Conservation (phyloP, 2,888 invertebrate species). For the Stenoptilia bipunctidactyla region DNA sequence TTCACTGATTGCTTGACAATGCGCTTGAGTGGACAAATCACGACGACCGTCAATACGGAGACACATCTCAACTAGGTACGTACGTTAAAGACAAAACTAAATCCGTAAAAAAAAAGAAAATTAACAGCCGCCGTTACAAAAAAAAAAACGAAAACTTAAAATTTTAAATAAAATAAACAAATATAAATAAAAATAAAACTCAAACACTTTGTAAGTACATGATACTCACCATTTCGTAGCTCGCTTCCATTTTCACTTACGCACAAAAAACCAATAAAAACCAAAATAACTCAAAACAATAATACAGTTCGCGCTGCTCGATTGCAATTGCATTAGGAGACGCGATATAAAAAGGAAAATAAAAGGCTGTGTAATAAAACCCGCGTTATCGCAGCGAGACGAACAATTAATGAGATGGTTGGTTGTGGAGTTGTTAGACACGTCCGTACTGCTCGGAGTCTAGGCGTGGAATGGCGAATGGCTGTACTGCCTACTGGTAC, state of each 20-base stretch:
- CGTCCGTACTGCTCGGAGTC: constrained; percentile 31
- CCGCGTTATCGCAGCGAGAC: constrained; percentile 51
- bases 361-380: constrained; percentile 53
- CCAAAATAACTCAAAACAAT: constrained; percentile 37
- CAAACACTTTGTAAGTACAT: constrained; percentile 6
- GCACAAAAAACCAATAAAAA: constrained; percentile 54
- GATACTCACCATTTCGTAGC: constrained; percentile 46
- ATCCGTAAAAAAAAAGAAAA: neutral
- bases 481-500: too few species aligned
- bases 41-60: too few species aligned
- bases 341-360: constrained; percentile 57
- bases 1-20: constrained; percentile 53
- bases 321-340: constrained; percentile 63
- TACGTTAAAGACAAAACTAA: too few species aligned
- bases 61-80: too few species aligned
- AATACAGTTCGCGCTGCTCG: constrained; percentile 52
- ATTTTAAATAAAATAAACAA: constrained; percentile 2
- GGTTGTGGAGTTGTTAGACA: constrained; percentile 21
- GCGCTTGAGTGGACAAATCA: constrained; percentile 29
- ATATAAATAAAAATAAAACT: neutral
- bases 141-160: too few species aligned
- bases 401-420: constrained; percentile 56
- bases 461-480: constrained; percentile 27
- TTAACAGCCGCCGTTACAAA: neutral
- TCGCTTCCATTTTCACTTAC: constrained; percentile 42